Base-by-base conservation (phyloP, 2,888 invertebrate species). In the Quadroppia sp. region DNA sequence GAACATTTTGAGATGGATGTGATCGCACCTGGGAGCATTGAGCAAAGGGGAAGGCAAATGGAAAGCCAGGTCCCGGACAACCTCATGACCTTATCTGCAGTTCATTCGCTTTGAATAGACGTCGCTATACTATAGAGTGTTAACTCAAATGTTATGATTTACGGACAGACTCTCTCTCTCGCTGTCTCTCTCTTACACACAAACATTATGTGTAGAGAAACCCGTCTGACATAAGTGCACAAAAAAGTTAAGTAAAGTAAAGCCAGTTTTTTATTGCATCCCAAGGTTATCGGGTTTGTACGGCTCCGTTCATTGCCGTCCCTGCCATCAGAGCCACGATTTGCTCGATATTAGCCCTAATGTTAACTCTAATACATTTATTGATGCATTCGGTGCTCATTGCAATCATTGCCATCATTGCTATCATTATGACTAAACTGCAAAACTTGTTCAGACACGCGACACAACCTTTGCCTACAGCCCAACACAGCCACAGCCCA, bases 1-100 rank as follows among this genome's bases (percentile, higher is more conserved):
- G 15, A 6, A 9, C 53, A 53, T 53, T 53, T 6, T 20, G 71
- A 45, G 67, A 69, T 67, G 42, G 32, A 13, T 64, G 56, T 76
- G 73, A 74, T 71, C 73, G 71, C 73, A 73, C 36, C 36, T 17
- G 40, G 36, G 30, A 15, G 45, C 45, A 9, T 15, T 45, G 45
- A 36, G 15, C 45, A 45, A 45, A 50, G 70, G 74, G 64, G 71
- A 48, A 71, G 64, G 36, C 36, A 36, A n/a, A 64, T 56, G 25
- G 23, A 25, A 59, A 50, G 59, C 20, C 42, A 72, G 56, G 28
- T 56, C 59, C 59, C 59, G 30, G 59, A 59, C 30, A 30, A 59
- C 59, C 59, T 30, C 59, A 59, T 59, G 59, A 28, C 59, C 59
- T 59, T 59, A 59, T 59, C 28, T 59, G 15, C 23, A 59, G 59